Evolutionary conservation across 2,113 vertebrate genomes (phyloP).

Genomic region (Murina feae): DNA sequence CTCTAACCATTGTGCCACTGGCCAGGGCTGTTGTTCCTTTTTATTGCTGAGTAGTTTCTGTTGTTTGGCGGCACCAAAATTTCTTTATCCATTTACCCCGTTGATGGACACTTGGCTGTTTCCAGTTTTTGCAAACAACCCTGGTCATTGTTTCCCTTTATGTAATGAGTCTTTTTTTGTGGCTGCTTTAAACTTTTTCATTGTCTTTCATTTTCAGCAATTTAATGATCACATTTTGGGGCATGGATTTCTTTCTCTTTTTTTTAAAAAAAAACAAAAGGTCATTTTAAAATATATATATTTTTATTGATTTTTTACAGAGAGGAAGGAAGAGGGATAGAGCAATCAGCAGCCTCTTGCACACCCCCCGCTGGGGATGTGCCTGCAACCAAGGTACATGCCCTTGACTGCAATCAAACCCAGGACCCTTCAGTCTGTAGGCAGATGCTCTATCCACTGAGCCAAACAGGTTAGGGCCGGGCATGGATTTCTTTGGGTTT

Average conservation of each 20-base stretch:
- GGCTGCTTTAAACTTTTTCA: not conserved
- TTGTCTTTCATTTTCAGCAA: not conserved
- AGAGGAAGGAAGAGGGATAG: too few species aligned
- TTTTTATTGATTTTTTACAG: too few species aligned
- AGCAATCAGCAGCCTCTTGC: too few species aligned
- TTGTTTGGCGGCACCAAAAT: not conserved
- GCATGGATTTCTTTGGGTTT: not conserved
- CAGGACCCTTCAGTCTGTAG: too few species aligned
- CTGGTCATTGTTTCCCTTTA: not conserved
- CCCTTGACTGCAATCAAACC: too few species aligned
- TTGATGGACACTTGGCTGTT: not conserved
- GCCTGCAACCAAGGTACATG: too few species aligned
- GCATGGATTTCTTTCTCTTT: too few species aligned
- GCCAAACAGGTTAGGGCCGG: too few species aligned
- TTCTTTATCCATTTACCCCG: not conserved
- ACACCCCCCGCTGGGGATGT: too few species aligned
- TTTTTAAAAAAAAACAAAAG: too few species aligned
- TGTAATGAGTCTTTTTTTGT: not conserved
- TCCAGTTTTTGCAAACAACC: not conserved
- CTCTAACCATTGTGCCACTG: not conserved
- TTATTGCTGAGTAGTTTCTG: not conserved
- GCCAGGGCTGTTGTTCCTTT: not conserved
- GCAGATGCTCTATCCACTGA: too few species aligned
- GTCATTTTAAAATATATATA: too few species aligned
- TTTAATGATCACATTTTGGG: not conserved